Evolutionary conservation across 2,888 invertebrate genomes (phyloP).

Genomic region (Lomographa bimaculata): DNA sequence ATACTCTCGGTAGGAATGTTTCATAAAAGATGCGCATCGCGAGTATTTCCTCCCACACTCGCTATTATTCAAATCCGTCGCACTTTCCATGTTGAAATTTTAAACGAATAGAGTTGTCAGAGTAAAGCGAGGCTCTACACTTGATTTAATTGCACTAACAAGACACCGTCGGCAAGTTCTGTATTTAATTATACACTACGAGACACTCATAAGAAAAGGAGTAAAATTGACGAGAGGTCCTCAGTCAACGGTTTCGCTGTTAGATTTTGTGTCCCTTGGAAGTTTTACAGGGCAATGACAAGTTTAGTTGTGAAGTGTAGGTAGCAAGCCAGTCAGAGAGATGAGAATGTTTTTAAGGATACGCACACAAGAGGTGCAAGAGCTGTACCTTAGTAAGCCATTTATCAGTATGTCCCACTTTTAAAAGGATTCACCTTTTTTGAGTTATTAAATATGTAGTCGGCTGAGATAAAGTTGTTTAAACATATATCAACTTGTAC

Average conservation of each 20-base stretch:
- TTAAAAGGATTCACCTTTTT: too few relatives aligned
- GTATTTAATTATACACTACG: conserved; percentile 55
- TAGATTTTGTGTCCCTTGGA: too few relatives aligned
- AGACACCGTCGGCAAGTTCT: conserved; percentile 50
- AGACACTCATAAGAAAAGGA: conserved; percentile 37
- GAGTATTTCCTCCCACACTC: not conserved
- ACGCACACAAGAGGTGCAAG: too few relatives aligned
- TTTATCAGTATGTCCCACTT: too few relatives aligned
- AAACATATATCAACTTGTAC: too few relatives aligned
- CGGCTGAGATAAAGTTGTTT: too few relatives aligned
- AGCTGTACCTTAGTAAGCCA: too few relatives aligned
- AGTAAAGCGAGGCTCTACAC: conserved; percentile 37
- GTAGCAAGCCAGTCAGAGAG: too few relatives aligned
- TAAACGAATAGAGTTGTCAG: conserved; percentile 44
- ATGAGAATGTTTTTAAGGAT: too few relatives aligned
- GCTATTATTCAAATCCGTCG: conserved; percentile 32
- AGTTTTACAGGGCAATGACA: too few relatives aligned
- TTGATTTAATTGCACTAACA: conserved; percentile 63
- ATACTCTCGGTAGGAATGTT: not conserved
- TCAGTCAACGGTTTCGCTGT: not conserved
- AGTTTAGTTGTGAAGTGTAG: too few relatives aligned
- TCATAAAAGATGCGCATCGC: not conserved
- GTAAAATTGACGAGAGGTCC: conserved; percentile 21
- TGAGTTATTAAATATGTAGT: too few relatives aligned
- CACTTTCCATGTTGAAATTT: conserved; percentile 35